Evolutionary conservation across 2,797 vertebrate species (phyloP).

Genomic region (Gouania willdenowi): DNA sequence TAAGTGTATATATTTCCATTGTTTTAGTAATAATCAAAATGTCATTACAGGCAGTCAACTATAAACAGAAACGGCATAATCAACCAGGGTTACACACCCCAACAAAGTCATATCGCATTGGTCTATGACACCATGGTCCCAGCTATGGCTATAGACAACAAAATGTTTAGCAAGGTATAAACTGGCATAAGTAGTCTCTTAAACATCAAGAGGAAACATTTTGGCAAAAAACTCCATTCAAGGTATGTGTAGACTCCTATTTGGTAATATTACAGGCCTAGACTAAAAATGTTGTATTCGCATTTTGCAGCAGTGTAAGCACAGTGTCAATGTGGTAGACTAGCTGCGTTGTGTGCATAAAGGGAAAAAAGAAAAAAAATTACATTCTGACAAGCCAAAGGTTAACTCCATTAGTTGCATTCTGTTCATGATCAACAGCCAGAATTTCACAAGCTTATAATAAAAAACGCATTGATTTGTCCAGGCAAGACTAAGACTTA

Average conservation of each 20-base stretch:
- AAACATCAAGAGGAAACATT: constrained; percentile 36
- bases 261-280: constrained; percentile 34
- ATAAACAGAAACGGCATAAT: constrained; percentile 62
- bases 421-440: constrained; percentile 50
- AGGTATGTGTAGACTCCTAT: constrained; percentile 32
- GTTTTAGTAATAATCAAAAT: constrained; percentile 72
- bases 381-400: constrained; percentile 35
- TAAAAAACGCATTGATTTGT: constrained; percentile 60
- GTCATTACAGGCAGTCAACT: constrained; percentile 65
- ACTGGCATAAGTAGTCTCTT: constrained; percentile 28
- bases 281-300: constrained; percentile 16
- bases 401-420: constrained; percentile 40
- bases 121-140: constrained; percentile 35
- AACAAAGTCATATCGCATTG: constrained; percentile 40
- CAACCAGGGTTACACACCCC: constrained; percentile 20
- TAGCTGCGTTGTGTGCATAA: constrained; percentile 20
- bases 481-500: constrained; percentile 38
- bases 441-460: constrained; percentile 54
- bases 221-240: constrained; percentile 26
- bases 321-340: constrained; percentile 31
- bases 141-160: constrained; percentile 26
- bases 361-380: constrained; percentile 9
- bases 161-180: constrained; percentile 31
- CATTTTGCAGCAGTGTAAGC: constrained; percentile 35
- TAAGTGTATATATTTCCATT: constrained; percentile 43